phyloP scores from a whole-genome alignment of 2,113 vertebrate species.

The Gavialis gangeticus region DNA sequence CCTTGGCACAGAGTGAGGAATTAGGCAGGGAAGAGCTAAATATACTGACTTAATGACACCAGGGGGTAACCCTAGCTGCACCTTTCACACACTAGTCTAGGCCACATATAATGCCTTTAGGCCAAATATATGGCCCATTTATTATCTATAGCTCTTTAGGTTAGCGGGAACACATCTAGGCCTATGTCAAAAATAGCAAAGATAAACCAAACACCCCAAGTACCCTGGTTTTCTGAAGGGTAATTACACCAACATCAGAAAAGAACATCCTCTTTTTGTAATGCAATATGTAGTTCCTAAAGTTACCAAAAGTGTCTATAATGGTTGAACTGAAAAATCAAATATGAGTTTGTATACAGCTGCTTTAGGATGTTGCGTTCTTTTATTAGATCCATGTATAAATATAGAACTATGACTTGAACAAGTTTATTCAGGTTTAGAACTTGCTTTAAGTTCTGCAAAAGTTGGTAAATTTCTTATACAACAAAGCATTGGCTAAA shows the following conservation, averaged over 20 bases:
- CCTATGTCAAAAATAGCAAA: neutral
- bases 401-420: neutral
- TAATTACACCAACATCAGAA: neutral
- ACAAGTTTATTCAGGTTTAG: neutral
- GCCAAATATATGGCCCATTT: neutral
- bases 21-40: neutral
- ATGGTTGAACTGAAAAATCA: neutral
- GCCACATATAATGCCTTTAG: neutral
- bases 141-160: neutral
- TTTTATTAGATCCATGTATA: neutral
- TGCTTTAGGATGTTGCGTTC: neutral
- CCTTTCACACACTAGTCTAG: neutral
- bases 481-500: slow-evolving; percentile 14
- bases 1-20: neutral
- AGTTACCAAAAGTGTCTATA: neutral
- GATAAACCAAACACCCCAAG: neutral
- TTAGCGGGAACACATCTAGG: neutral
- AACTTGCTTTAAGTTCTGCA: neutral
- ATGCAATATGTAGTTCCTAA: neutral
- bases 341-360: neutral
- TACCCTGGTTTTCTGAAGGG: neutral
- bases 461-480: neutral
- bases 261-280: neutral
- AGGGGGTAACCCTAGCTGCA: neutral
- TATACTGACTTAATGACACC: neutral